Evolutionary conservation across 2,888 invertebrate species (phyloP), one percentile per base, ranked within the genome.

Genomic region (Erebia aethiops): DNA sequence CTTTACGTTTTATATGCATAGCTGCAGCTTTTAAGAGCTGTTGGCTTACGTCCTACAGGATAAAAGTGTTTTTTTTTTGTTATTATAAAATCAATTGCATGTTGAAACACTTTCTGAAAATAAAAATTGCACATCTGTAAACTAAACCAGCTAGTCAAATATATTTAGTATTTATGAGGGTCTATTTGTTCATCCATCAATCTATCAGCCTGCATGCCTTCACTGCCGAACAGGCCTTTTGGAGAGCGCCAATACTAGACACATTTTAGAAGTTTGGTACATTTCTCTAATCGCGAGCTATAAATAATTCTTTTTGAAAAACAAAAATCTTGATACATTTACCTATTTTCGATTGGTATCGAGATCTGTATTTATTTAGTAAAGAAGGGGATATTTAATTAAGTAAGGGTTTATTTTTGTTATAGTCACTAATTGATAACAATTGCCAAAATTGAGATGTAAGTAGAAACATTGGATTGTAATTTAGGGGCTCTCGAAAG

Each of bases 391-490:
- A 4, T 46, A 46, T 46, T 46, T 11, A 46, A 13, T 46, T 46
- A 10, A 54, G 9, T 7, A 1, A 18, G 54, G 54, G 16, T 16
- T 10, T 14, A 57, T 26, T 57, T 57, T 57, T 21, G 13, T 21
- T 57, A 7, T 13, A 57, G 26, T 57, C 7, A 13, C 18, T 0
- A 11, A 21, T 21, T 16, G 10, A 16, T 11, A 26, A 43, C 61
- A 54, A 62, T 67, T 57, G 35, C 54, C 64, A 60, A 73, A 70
- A 72, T 74, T 46, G 56, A 72, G 70, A 74, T 62, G 65, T 70
- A 57, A 56, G 2, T 56, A 71, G 70, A 72, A 76, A 70, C 67
- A 71, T 66, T 75, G 75, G 73, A 71, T 71, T 69, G 60, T 77
- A 76, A 79, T 77, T 76, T 76, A 62, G 67, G 71, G 74, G 71